Conservation (phyloP, 2,113 vertebrate genomes). For the Phyllostomus discolor region DNA sequence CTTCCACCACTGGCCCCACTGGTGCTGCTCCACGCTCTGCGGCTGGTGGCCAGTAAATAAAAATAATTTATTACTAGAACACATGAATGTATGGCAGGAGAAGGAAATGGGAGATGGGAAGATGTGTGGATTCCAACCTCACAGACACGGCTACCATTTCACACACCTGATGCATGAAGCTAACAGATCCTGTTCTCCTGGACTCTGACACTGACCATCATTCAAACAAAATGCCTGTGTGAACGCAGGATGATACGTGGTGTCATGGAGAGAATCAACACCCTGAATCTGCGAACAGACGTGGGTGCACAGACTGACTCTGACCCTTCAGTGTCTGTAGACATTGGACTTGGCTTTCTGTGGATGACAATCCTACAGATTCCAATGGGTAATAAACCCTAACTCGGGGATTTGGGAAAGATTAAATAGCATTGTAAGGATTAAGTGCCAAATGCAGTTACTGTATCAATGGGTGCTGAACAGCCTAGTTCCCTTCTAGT, state of each 20-base stretch:
- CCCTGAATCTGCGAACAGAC: not conserved
- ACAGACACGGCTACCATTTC: not conserved
- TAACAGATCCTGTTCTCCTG: not conserved
- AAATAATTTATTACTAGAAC: constrained; percentile 41
- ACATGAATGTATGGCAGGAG: constrained; percentile 34
- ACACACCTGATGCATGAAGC: not conserved
- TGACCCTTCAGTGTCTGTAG: not conserved
- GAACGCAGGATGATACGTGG: not conserved
- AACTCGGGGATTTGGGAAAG: not conserved
- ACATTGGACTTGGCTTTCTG: not conserved
- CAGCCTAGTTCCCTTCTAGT: not conserved
- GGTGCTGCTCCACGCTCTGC: too few relatives aligned
- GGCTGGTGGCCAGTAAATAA: too few relatives aligned
- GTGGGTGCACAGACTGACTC: not conserved
- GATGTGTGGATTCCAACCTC: not conserved
- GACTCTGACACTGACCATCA: not conserved
- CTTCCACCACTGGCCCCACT: too few relatives aligned
- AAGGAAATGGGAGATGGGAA: constrained; percentile 15
- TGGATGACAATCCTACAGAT: too few relatives aligned
- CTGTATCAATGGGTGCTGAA: not conserved
- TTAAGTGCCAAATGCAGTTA: not conserved
- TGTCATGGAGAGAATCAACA: not conserved
- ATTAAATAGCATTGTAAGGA: not conserved
- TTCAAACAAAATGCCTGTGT: not conserved
- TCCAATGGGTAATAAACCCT: not conserved